Evolutionary conservation across 2,113 vertebrate species (phyloP).

Genomic region (zebrafish (Danio rerio)): GRCz12tu NC_133181.1:8059001-8059500

Average conservation of each 20-base stretch:
- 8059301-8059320: slow-evolving; percentile 78
- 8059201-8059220: not conserved
- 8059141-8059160: too few relatives aligned
- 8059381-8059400: slow-evolving; percentile 89
- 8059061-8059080: not conserved
- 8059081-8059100: too few relatives aligned
- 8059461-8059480: slow-evolving; percentile 98
- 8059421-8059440: slow-evolving; percentile 90
- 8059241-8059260: slow-evolving; percentile 73
- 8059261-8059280: slow-evolving; percentile 36
- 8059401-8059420: slow-evolving; percentile 91
- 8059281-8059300: slow-evolving; percentile 88
- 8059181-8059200: not conserved
- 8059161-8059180: not conserved
- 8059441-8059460: slow-evolving; percentile 98
- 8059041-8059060: not conserved
- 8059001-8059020: not conserved
- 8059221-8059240: slow-evolving; percentile 17
- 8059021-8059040: not conserved
- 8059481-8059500: slow-evolving; percentile 92
- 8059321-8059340: slow-evolving; percentile 65
- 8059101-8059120: not conserved
- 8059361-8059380: slow-evolving; percentile 87
- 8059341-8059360: slow-evolving; percentile 72
- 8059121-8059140: not conserved